Percentiles rank a stretch among this genome's conserved stretches.
Conservation (phyloP, 2,113 vertebrate genomes). For the Mustelus asterias region DNA sequence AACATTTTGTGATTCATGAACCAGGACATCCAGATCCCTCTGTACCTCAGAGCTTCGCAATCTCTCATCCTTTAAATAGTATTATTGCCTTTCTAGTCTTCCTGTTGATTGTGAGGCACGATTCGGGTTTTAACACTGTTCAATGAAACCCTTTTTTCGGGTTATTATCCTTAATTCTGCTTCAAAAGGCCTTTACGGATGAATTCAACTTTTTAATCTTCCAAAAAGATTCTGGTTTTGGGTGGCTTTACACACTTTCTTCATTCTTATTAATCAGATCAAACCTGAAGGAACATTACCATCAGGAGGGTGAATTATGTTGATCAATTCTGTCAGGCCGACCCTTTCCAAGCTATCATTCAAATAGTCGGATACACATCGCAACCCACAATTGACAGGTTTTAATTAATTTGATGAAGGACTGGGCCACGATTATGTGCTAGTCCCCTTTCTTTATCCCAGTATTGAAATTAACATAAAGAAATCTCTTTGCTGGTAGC, state of each 20-base stretch:
- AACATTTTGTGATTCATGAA: too few species aligned
- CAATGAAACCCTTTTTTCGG: background rate
- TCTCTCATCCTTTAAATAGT: too few species aligned
- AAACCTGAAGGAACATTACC: background rate
- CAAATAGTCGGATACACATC: background rate
- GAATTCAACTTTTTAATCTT: background rate
- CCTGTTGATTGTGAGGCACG: background rate
- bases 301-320: background rate
- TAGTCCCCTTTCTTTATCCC: background rate
- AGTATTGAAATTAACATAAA: background rate
- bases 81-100: too few species aligned
- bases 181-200: background rate
- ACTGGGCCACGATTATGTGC: background rate
- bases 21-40: too few species aligned
- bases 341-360: background rate
- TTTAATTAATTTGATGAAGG: background rate
- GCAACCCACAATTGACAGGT: background rate
- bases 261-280: background rate
- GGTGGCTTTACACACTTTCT: background rate
- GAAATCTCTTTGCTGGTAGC: background rate
- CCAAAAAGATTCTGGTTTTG: background rate
- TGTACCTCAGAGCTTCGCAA: too few species aligned
- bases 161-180: background rate
- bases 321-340: background rate
- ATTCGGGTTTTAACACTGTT: background rate